These are phyloP conservation scores for Aleiodes leptofemur DNA, from an alignment of 2,888 invertebrate species.

Conservation along the genomic window DNA sequence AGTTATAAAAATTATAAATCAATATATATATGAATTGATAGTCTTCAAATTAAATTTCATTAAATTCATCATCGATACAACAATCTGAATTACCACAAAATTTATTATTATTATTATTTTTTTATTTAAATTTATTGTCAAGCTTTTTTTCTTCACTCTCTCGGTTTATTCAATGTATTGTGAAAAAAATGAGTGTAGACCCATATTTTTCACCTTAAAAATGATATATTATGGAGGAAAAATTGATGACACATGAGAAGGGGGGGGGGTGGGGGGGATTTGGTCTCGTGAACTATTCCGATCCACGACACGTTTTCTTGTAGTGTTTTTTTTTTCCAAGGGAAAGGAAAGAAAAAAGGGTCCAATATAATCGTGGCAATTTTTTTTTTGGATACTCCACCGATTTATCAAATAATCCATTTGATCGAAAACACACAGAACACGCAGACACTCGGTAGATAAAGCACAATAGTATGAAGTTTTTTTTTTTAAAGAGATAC, in stretches of 20 bases:
- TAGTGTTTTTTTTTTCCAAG: background rate
- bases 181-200: background rate
- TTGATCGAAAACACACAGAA: background rate
- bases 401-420: constrained; percentile 42
- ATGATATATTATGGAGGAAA: constrained; percentile 21
- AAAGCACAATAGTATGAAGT: constrained; percentile 12
- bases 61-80: constrained; percentile 22
- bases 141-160: background rate
- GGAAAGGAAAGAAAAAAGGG: constrained; percentile 5
- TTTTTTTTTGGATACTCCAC: constrained; percentile 27
- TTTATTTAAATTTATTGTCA: too few species aligned
- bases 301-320: constrained; percentile 7
- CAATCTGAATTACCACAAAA: too few species aligned
- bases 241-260: constrained; percentile 24
- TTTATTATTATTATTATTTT: too few species aligned
- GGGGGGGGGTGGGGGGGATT: background rate
- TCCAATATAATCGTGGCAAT: constrained; percentile 39
- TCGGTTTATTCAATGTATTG: constrained; percentile 6
- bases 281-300: constrained; percentile 13
- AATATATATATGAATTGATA: too few species aligned
- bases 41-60: too few species aligned
- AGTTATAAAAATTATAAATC: too few species aligned
- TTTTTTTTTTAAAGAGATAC: background rate
- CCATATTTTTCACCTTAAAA: constrained; percentile 12
- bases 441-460: constrained; percentile 3